Evolutionary conservation across 2,113 vertebrate genomes (phyloP), one percentile per base, ranked within the genome.

Genomic region (Potamarius usumacintae): DNA sequence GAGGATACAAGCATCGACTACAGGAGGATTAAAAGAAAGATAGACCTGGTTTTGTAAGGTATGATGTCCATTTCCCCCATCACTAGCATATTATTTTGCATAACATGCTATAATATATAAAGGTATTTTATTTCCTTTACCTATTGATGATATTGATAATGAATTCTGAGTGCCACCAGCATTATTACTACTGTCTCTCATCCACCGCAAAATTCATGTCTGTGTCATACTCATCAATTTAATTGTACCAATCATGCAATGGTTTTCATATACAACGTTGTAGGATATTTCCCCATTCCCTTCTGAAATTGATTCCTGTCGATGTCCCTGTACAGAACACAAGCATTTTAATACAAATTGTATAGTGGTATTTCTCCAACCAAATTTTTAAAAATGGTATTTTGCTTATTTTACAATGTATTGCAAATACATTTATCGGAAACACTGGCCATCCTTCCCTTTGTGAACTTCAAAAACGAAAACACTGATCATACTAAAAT

Each of bases 401-500:
- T 72, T 72, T 69, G 67, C 17, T 69, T 30, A 69, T 30, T 69
- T 30, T 69, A 69, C 27, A 15, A 69, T 69, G 65, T 69, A 30
- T 42, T 18, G 7, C 30, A 42, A 17, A 42, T 72, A 74, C 18
- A 20, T 48, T 50, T 48, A 76, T 22, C 72, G 1, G 7, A 76
- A 50, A 76, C 22, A 9, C 71, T 42, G 18, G 18, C 2, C 4
- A 17, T 27, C 27, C 67, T 69, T 69, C 4, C 27, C 27, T 1
- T 30, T 34, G 27, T 34, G 12, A 14, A 30, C 27, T 17, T 17
- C 25, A 10, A 17, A 34, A 42, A 71, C 20, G 25, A 27, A 74
- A 85, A 74, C 42, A 65, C 4, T 25, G n/a, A 58, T 50, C 71
- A 17, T 62, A n/a, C 30, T 63, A 77, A 85, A 85, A 63, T 72